phyloP scores from a whole-genome alignment of 2,888 invertebrate species.

The Meteorus cinctellus region DNA sequence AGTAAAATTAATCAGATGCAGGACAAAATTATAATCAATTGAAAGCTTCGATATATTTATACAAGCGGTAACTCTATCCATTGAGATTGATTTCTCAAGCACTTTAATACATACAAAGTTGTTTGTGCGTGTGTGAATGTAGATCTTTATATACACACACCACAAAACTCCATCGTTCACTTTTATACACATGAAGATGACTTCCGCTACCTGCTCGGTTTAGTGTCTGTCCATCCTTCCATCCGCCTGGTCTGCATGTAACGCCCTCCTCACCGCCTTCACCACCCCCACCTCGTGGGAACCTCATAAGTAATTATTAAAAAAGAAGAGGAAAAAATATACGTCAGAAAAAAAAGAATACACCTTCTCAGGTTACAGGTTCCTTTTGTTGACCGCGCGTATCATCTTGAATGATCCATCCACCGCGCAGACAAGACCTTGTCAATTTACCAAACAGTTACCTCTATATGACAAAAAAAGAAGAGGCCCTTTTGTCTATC shows the following conservation, averaged over 20 bases:
- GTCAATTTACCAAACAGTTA: neutral
- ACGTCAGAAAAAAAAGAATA: constrained; percentile 28
- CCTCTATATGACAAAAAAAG: neutral
- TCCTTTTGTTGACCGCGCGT: constrained; percentile 69
- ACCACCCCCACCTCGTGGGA: constrained; percentile 72
- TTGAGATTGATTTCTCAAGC: constrained; percentile 68
- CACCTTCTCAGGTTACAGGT: constrained; percentile 67
- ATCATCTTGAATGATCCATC: constrained; percentile 70
- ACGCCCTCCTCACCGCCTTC: constrained; percentile 67
- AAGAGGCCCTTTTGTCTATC: neutral
- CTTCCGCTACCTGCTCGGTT: constrained; percentile 71
- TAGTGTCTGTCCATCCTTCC: constrained; percentile 60
- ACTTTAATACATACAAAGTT: constrained; percentile 46
- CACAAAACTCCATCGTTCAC: constrained; percentile 53
- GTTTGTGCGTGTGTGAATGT: too few species aligned
- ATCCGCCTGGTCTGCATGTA: constrained; percentile 60
- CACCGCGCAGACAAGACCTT: constrained; percentile 40
- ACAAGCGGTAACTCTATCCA: constrained; percentile 61
- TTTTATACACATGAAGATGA: constrained; percentile 66
- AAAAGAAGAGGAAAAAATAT: constrained; percentile 58
- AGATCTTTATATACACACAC: constrained; percentile 32
- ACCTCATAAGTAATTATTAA: constrained; percentile 71
- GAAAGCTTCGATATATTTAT: too few species aligned
- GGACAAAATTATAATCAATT: too few species aligned
- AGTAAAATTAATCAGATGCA: too few species aligned